Conservation (phyloP, 2,888 invertebrate genomes). For the Aspidiotus destructor region DNA sequence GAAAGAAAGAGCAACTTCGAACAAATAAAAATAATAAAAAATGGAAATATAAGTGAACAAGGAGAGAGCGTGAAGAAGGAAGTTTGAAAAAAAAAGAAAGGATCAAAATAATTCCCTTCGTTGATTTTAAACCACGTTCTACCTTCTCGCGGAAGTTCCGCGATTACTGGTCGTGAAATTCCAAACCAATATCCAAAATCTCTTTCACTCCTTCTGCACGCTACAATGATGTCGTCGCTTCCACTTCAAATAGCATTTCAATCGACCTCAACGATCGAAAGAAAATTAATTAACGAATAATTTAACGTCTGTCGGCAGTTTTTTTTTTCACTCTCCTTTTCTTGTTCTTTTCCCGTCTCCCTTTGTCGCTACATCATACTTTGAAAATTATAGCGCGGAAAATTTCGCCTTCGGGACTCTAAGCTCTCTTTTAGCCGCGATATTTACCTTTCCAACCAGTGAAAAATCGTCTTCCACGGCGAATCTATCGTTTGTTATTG, state of each 20-base stretch:
- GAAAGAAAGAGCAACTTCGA: too few species aligned
- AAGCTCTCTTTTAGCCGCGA: background rate
- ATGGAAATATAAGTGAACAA: background rate
- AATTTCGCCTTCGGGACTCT: background rate
- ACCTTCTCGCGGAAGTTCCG: background rate
- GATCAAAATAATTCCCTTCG: constrained; percentile 2
- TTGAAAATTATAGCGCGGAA: constrained; percentile 1
- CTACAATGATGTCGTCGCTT: background rate
- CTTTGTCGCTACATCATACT: background rate
- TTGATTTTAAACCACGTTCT: background rate
- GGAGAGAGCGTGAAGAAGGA: background rate
- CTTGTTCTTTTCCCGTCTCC: background rate
- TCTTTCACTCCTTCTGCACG: background rate
- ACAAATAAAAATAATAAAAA: too few species aligned
- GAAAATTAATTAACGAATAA: constrained; percentile 29
- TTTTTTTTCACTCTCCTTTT: background rate
- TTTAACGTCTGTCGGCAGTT: constrained; percentile 17
- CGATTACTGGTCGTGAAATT: constrained; percentile 2
- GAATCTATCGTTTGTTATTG: too few species aligned
- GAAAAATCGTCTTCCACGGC: too few species aligned
- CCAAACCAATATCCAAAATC: background rate
- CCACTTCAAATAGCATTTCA: background rate
- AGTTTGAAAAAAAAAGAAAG: background rate
- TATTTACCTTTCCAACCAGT: too few species aligned
- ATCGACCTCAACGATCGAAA: constrained; percentile 21